These are phyloP conservation scores for Stichopus horrens DNA, from an alignment of 53 echinoderm and acorn worm species.

Conservation along the genomic window DNA sequence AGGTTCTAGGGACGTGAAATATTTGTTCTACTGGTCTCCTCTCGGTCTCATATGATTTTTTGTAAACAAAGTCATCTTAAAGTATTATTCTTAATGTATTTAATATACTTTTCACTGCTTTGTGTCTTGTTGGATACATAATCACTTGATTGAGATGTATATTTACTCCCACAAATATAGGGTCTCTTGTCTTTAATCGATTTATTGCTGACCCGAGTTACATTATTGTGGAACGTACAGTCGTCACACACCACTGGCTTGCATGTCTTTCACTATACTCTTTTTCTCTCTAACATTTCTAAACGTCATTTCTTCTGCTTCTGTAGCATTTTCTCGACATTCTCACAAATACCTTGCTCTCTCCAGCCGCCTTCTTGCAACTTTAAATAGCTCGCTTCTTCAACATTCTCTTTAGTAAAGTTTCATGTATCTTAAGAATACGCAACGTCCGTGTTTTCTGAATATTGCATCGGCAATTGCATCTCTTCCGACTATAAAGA, in stretches of 20 bases:
- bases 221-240: too few species aligned
- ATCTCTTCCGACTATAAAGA: background rate
- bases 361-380: background rate
- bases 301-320: background rate
- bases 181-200: too few species aligned
- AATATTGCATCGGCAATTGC: background rate
- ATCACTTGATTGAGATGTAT: too few species aligned
- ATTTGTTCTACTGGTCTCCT: too few species aligned
- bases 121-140: too few species aligned
- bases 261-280: conserved; percentile 1
- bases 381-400: background rate
- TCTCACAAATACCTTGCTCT: conserved; percentile 1
- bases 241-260: background rate
- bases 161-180: too few species aligned
- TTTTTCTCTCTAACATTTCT: background rate
- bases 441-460: background rate
- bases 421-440: conserved; percentile 33
- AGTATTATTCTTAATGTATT: too few species aligned
- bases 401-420: background rate
- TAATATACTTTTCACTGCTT: too few species aligned
- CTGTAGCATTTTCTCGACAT: conserved; percentile 8
- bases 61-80: too few species aligned
- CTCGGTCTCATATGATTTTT: too few species aligned
- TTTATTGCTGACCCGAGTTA: too few species aligned
- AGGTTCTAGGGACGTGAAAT: too few species aligned